Conservation (phyloP, 1,140 invertebrate genomes). For the Heterodera carotae region DNA sequence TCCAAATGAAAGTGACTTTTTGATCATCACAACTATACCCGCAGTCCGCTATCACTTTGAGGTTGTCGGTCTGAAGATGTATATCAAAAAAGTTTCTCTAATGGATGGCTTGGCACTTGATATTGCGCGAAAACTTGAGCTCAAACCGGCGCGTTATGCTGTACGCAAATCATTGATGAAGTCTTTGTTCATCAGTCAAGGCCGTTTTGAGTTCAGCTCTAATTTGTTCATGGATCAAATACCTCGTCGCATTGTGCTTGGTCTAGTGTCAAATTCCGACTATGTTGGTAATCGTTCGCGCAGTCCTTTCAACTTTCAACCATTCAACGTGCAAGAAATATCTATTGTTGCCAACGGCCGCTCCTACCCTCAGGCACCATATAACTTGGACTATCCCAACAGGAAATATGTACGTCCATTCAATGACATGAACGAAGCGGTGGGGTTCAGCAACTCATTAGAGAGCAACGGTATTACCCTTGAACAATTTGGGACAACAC, state of each 20-base stretch:
- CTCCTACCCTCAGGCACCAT: neutral
- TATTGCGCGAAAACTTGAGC: too few species aligned
- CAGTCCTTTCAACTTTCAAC: neutral
- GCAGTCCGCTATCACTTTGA: neutral
- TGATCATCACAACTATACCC: too few species aligned
- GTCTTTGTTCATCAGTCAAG: too few species aligned
- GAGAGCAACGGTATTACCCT: neutral
- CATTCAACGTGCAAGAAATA: neutral
- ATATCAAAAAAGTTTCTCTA: neutral
- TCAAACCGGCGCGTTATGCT: too few species aligned
- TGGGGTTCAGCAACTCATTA: neutral
- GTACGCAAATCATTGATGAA: too few species aligned
- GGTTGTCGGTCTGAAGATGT: neutral
- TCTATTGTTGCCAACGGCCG: neutral
- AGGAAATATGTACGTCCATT: constrained; percentile 3
- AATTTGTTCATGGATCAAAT: too few species aligned
- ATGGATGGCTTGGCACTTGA: too few species aligned
- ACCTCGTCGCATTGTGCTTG: neutral
- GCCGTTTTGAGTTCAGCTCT: too few species aligned
- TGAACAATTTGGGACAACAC: constrained; percentile 10
- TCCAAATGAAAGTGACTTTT: neutral
- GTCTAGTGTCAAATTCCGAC: neutral
- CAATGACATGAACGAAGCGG: neutral
- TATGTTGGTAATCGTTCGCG: too few species aligned
- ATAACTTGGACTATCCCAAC: neutral